A percentile compares a stretch with the other conserved stretches of the same genome.
These are phyloP conservation scores for Blastomussa wellsi DNA, from an alignment of 92 coral and sea anemone species.

Conservation along the genomic window DNA sequence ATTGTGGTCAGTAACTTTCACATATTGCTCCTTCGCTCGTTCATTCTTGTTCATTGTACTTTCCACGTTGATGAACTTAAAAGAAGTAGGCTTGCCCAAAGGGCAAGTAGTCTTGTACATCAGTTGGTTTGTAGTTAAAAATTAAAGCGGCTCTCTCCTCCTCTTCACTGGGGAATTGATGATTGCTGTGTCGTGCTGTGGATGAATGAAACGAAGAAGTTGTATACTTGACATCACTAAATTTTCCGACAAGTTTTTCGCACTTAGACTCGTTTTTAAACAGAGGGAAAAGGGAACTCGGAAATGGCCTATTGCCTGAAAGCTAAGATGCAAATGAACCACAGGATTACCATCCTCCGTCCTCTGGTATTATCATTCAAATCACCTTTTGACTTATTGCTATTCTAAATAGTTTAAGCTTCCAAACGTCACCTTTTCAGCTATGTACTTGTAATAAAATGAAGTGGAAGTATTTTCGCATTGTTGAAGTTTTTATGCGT, in stretches of 20 bases:
- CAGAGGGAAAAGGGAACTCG: too few relatives aligned
- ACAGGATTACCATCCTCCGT: too few relatives aligned
- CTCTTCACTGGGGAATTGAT: conserved; percentile 21
- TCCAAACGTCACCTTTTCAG: too few relatives aligned
- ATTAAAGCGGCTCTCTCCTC: conserved; percentile 35
- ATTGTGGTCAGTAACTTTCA: not conserved
- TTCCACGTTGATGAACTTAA: not conserved
- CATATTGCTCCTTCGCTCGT: not conserved
- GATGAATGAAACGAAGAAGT: not conserved
- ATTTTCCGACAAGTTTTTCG: not conserved
- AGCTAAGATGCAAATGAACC: too few relatives aligned
- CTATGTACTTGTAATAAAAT: too few relatives aligned
- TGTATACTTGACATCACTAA: not conserved
- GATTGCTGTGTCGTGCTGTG: conserved; percentile 29
- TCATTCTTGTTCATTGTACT: not conserved
- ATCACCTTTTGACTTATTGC: too few relatives aligned
- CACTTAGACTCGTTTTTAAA: too few relatives aligned
- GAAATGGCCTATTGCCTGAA: too few relatives aligned
- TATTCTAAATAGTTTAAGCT: too few relatives aligned
- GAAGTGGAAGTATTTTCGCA: too few relatives aligned
- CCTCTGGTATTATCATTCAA: too few relatives aligned
- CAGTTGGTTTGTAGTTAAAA: conserved; percentile 31
- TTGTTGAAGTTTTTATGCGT: too few relatives aligned
- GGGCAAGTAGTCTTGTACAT: conserved; percentile 33
- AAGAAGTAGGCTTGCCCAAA: conserved; percentile 39